Percentiles rank a stretch among this genome's conserved stretches.
These are phyloP conservation scores for Drosophila fuyamai DNA, from an alignment of 1,140 invertebrate species.

Conservation along the genomic window DNA sequence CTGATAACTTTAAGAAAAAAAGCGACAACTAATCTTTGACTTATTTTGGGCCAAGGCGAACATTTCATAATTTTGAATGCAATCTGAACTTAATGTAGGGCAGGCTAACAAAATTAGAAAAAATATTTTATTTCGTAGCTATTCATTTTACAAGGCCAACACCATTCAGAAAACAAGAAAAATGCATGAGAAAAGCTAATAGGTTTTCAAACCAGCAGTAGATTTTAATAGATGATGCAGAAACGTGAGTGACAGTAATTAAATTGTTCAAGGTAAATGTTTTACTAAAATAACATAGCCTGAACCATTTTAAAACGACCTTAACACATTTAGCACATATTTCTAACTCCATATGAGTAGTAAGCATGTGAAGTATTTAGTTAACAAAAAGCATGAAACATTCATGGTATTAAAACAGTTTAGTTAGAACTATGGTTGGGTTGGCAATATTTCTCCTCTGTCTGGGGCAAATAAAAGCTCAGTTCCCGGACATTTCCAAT, in stretches of 20 bases:
- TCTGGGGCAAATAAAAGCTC: not conserved
- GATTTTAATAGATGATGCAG: no score
- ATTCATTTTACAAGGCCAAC: not conserved
- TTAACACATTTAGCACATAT: not conserved
- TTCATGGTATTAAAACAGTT: slow-evolving; percentile 3
- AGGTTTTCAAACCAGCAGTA: not conserved
- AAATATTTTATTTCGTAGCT: not conserved
- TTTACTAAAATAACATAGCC: not conserved
- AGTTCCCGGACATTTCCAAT: not conserved
- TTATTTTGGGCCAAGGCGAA: no score
- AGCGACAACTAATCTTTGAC: no score
- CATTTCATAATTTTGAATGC: no score
- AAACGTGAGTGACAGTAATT: not conserved
- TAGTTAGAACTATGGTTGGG: not conserved
- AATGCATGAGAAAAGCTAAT: not conserved
- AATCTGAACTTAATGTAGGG: no score
- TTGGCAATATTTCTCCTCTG: slow-evolving; percentile 2
- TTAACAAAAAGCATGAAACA: not conserved
- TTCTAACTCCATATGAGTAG: not conserved
- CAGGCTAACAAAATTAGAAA: no score
- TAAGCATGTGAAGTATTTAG: slow-evolving; percentile 5
- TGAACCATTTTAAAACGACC: no score
- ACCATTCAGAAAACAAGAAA: no score
- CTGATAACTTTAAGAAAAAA: no score
- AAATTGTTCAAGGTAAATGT: no score